Percentiles rank a stretch among this genome's conserved stretches.
Evolutionary conservation across 2,888 invertebrate genomes (phyloP).

Genomic region (Drosophila suboccidentalis): DNA sequence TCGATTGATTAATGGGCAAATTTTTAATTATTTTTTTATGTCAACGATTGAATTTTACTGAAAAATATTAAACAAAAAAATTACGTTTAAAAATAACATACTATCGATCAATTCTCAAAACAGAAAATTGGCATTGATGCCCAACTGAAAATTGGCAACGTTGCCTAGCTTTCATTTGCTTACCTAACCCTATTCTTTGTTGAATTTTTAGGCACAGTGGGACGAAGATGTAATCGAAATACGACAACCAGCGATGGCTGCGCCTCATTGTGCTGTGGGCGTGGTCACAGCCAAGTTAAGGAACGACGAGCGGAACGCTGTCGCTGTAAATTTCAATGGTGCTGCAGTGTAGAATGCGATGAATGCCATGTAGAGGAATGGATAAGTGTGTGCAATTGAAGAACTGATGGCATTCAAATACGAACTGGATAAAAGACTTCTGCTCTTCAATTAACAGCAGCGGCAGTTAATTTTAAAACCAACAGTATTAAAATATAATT

Average conservation of each 20-base stretch:
- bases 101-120: background rate
- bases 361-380: slow-evolving; percentile 94
- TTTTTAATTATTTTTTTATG: background rate
- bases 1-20: slow-evolving; percentile 29
- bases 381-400: slow-evolving; percentile 95
- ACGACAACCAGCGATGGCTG: slow-evolving; percentile 92
- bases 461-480: slow-evolving; percentile 14
- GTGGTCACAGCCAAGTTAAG: slow-evolving; percentile 93
- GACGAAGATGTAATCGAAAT: slow-evolving; percentile 91
- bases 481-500: slow-evolving; percentile 42
- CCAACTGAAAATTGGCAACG: background rate
- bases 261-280: slow-evolving; percentile 94
- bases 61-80: background rate
- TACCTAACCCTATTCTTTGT: background rate
- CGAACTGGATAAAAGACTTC: slow-evolving; percentile 52
- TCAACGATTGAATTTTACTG: background rate
- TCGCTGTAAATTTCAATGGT: slow-evolving; percentile 97
- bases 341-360: slow-evolving; percentile 96
- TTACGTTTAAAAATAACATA: no score
- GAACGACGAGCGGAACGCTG: slow-evolving; percentile 92
- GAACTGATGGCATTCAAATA: slow-evolving; percentile 19
- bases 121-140: background rate
- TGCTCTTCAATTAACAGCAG: slow-evolving; percentile 20
- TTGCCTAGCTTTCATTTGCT: background rate
- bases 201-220: slow-evolving; percentile 88